Evolutionary conservation across 2,797 vertebrate genomes (phyloP), one percentile per base, ranked within the genome.

Genomic region (Melopsittacus undulatus): DNA sequence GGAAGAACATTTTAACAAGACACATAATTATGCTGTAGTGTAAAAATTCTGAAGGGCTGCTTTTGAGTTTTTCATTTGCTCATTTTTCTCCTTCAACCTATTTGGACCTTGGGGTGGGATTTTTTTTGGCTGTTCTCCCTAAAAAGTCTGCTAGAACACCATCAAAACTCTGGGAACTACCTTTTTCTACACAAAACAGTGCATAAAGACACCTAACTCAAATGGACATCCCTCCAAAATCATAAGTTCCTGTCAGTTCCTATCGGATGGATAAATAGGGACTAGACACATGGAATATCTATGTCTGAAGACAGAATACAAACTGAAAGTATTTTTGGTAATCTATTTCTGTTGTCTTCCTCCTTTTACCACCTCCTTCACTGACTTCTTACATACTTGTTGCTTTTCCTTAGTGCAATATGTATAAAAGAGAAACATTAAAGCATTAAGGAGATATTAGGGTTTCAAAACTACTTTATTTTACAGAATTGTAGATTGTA

Each of bases 211-310:
- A 49, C 10, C 13, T 34, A 46, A 45, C 6, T 61, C 30, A 74
- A 81, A 74, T 4, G 8, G 26, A 64, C 18, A 73, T 57, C 51
- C 13, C 34, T 78, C 34, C 26, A 78, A 38, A 82, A 73, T 9
- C 0, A 29, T 29, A 10, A 49, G 17, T 12, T 69, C 29, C 23
- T 9, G 1, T 29, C 32, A 61, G 4, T 34, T 77, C 14, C 32
- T 75, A 32, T 29, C 72, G 32, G 13, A 51, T 32, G 14, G 13
- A 74, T 48, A 77, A 85, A 83, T 0, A 29, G 15, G 48, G 13
- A 27, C 29, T 34, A 51, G 29, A 19, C 19, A 49, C 3, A 1
- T 27, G 45, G 8, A 91, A 67, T 56, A 67, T 3, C 40, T 48
- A 30, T 6, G 27, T 30, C 7, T 45, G 62, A 70, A 76, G 46